Base-by-base conservation (phyloP, 2,113 vertebrate genomes). In the Prietella phreatophila region DNA sequence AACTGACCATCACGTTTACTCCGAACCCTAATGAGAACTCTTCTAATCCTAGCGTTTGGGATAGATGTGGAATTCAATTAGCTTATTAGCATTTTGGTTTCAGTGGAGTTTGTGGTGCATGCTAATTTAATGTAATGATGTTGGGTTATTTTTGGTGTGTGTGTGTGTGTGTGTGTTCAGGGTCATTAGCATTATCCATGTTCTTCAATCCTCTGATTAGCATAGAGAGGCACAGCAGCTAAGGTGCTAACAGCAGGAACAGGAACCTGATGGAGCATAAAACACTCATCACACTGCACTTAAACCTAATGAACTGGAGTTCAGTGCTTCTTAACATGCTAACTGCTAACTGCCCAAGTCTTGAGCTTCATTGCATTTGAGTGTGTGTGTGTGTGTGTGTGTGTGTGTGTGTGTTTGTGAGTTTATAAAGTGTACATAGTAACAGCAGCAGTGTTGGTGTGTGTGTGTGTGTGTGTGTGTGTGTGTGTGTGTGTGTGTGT, bases 141-240 rank as follows among this genome's bases (percentile, higher is more conserved):
- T 55, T 50, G 22, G n/a, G 9, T 82, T 73, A 71, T 81, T 55
- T 75, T n/a, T 88, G 53, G 56, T 85, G 33, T 85, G 36, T 85
- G 53, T 71, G 27, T 63, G 33, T 65, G 30, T 86, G 39, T 78
- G 63, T 10, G 9, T 36, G 60, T 89, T 87, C 13, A 50, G 55
- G 63, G n/a, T 87, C 75, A 84, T 87, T 87, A 84, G 71, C 33
- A 69, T n/a, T 56, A 50, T 8, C 61, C 80, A 55, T 71, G 81
- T 60, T 84, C 63, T 39, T 50, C 5, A 19, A 36, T 19, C 19
- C 36, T 53, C 19, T 80, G 10, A 87, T 89, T 84, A 81, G n/a
- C 69, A 89, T 87, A 82, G 73, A 73, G 75, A 84, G 55, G 55
- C 80, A 36, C 42, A 47, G 50, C 19, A 76, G 55, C 25, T 69